phyloP scores from a whole-genome alignment of 2,797 vertebrate genomes.

The Balearica regulorum region DNA sequence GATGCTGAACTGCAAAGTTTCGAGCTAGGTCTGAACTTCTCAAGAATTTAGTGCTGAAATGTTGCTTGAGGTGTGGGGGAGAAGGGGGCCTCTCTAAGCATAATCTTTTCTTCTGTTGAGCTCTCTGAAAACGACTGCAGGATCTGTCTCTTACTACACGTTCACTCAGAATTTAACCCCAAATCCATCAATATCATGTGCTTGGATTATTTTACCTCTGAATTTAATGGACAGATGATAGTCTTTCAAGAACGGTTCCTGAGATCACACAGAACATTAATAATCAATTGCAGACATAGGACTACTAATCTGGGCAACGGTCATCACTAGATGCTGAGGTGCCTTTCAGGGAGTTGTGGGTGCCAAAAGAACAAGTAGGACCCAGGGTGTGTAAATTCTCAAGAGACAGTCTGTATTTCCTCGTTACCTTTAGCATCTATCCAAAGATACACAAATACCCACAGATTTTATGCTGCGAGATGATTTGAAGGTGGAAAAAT shows the following conservation, averaged over 20 bases:
- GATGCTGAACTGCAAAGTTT: neutral
- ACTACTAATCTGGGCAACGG: neutral
- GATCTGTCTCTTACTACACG: neutral
- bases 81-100: neutral
- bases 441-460: neutral
- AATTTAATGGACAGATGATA: neutral
- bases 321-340: neutral
- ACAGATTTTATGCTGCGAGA: neutral
- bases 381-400: neutral
- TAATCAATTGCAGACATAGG: neutral
- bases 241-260: neutral
- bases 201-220: neutral
- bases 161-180: neutral
- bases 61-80: neutral
- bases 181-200: neutral
- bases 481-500: conserved; percentile 6
- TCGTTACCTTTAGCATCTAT: neutral
- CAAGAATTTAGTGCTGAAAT: neutral
- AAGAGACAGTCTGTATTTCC: neutral
- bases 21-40: neutral
- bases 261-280: neutral
- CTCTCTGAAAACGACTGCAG: neutral
- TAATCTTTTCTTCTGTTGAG: neutral
- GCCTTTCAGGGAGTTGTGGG: neutral
- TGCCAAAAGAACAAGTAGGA: neutral